A percentile compares a stretch with the other conserved stretches of the same genome.
Evolutionary conservation across 2,797 vertebrate species (phyloP).

Genomic region (Phrynocephalus forsythii): DNA sequence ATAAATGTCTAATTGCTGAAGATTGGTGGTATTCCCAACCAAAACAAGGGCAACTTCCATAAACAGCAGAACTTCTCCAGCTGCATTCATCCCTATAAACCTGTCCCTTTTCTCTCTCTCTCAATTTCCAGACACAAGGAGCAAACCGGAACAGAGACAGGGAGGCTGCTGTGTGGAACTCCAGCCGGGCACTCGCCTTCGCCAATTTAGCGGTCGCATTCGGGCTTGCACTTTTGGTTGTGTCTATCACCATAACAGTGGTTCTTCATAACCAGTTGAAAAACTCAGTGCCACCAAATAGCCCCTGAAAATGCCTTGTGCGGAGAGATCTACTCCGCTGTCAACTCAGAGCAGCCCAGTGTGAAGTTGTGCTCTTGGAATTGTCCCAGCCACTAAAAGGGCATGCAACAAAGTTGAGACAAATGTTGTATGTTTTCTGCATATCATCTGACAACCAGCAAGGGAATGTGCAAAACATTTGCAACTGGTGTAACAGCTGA

Average conservation of each 20-base stretch:
- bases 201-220: not conserved
- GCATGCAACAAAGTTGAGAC: not conserved
- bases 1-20: not conserved
- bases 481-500: no score
- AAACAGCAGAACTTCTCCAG: not conserved
- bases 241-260: not conserved
- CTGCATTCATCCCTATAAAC: not conserved
- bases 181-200: not conserved
- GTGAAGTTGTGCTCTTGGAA: not conserved
- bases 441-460: not conserved
- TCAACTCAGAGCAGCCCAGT: not conserved
- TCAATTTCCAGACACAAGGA: not conserved
- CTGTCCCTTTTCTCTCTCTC: not conserved
- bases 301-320: not conserved
- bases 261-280: rapidly evolving
- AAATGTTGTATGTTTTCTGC: not conserved
- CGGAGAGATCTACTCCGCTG: not conserved
- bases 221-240: not conserved
- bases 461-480: not conserved
- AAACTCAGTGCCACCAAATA: not conserved
- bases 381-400: not conserved
- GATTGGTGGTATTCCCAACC: not conserved
- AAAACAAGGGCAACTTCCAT: not conserved
- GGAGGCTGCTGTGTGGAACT: not conserved
- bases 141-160: not conserved